A percentile compares a stretch with the other conserved stretches of the same genome.
Conservation (phyloP, 2,797 vertebrate species). For the Xenopus petersii region DNA sequence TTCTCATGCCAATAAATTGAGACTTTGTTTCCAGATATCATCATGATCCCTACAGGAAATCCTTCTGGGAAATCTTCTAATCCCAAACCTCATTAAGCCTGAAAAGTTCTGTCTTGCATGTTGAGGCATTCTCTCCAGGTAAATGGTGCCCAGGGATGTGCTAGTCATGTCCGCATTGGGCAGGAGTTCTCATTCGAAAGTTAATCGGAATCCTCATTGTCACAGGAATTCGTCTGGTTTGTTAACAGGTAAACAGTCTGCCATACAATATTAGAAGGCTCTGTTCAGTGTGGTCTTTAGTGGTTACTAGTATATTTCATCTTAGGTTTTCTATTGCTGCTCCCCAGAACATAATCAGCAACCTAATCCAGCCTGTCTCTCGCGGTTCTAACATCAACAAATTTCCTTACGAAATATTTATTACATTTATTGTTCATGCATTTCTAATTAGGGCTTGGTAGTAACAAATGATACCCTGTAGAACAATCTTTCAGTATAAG, state of each 20-base stretch:
- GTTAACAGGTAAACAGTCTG: neutral
- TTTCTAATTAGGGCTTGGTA: no score
- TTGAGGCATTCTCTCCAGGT: constrained; percentile 17
- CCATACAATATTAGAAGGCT: no score
- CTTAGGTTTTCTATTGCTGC: no score
- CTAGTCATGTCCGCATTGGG: constrained; percentile 22
- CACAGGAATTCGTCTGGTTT: neutral
- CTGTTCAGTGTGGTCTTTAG: no score
- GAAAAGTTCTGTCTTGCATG: neutral
- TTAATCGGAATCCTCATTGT: constrained; percentile 2
- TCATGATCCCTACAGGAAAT: neutral
- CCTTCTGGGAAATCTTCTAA: neutral
- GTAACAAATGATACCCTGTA: no score
- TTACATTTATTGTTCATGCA: no score
- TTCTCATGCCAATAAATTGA: constrained; percentile 4
- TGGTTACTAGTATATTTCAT: no score
- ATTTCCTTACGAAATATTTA: no score
- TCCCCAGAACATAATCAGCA: no score
- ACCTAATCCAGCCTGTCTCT: no score
- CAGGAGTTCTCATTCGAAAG: constrained; percentile 23
- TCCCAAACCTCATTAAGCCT: constrained; percentile 31
- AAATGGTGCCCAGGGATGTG: constrained; percentile 18
- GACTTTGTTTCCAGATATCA: neutral
- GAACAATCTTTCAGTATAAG: no score
- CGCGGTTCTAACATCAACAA: no score